These are phyloP conservation scores for Dryoscopus gambensis DNA, from an alignment of 2,113 vertebrate genomes.

Conservation along the genomic window DNA sequence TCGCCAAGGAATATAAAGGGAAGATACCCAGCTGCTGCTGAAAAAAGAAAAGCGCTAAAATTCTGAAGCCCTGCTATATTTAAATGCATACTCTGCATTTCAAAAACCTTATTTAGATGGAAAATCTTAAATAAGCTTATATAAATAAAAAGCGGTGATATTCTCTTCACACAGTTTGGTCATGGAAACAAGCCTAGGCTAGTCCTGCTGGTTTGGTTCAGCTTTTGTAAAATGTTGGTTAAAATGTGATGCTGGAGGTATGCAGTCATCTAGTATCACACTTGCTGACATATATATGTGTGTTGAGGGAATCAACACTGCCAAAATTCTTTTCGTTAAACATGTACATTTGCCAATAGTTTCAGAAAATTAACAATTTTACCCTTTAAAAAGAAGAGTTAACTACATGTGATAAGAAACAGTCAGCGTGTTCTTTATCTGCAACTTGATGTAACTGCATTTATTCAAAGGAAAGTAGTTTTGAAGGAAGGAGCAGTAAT, in stretches of 20 bases:
- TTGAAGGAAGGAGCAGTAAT: not conserved
- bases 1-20: not conserved
- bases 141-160: not conserved
- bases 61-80: not conserved
- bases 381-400: not conserved
- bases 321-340: not conserved
- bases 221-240: not conserved
- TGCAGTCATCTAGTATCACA: not conserved
- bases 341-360: not conserved
- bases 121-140: not conserved
- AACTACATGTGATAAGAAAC: not conserved
- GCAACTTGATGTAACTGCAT: not conserved
- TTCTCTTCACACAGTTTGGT: not conserved
- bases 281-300: not conserved
- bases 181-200: not conserved
- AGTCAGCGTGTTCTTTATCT: not conserved
- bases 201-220: not conserved
- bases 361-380: not conserved
- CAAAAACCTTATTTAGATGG: not conserved
- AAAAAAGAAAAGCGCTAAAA: not conserved
- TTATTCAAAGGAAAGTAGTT: not conserved
- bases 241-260: not conserved
- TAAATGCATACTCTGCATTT: not conserved
- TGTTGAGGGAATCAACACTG: not conserved
- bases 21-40: not conserved